These are phyloP conservation scores for Kryptolebias ocellatus DNA, from an alignment of 2,797 vertebrate genomes.

Conservation along the genomic window DNA sequence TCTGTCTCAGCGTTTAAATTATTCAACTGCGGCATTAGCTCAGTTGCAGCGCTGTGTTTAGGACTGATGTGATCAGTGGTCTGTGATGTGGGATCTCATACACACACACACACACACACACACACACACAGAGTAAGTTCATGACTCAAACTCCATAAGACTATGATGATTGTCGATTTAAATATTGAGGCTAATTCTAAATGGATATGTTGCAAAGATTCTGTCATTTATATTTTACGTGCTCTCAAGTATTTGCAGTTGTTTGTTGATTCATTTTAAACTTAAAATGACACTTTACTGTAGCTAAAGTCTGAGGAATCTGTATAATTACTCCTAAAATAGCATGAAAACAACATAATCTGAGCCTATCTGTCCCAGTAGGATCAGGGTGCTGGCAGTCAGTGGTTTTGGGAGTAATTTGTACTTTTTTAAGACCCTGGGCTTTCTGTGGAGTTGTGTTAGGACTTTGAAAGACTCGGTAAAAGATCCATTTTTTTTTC, in stretches of 20 bases:
- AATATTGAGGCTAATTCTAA: neutral
- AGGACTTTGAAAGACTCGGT: no score
- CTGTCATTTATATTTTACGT: neutral
- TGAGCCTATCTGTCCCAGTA: no score
- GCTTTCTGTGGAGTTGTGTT: no score
- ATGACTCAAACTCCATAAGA: constrained; percentile 13
- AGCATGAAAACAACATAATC: neutral
- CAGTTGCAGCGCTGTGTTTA: constrained; percentile 59
- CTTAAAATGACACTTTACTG: neutral
- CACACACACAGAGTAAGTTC: constrained; percentile 15
- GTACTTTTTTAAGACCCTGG: no score
- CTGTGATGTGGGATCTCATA: constrained; percentile 53
- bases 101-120: constrained; percentile 12
- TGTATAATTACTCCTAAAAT: neutral
- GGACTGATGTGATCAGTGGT: constrained; percentile 70
- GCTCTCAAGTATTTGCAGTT: neutral
- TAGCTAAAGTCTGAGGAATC: neutral
- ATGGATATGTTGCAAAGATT: neutral
- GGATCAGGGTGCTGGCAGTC: no score
- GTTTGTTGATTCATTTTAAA: no score
- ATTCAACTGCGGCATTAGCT: constrained; percentile 76
- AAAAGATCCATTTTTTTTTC: no score
- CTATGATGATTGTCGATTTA: constrained; percentile 2
- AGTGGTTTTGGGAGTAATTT: no score
- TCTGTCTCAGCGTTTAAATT: constrained; percentile 69